A percentile compares a stretch with the other conserved stretches of the same genome.
Conservation (phyloP, 1,140 invertebrate species). For the Manduca sexta region DNA sequence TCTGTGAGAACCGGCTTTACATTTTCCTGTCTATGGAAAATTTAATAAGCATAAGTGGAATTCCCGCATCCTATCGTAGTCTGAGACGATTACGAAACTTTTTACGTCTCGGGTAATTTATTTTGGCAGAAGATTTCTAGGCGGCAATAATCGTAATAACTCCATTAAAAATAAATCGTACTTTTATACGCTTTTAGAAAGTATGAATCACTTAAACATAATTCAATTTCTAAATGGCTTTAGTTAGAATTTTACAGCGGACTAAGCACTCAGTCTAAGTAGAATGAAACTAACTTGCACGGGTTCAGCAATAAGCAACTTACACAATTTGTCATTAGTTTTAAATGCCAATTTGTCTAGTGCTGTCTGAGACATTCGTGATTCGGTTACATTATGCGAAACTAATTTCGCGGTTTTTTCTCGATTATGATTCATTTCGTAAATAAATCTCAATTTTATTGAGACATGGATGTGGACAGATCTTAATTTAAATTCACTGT, state of each 20-base stretch:
- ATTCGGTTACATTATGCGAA: too few species aligned
- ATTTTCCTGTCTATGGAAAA: constrained; percentile 54
- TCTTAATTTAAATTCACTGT: too few species aligned
- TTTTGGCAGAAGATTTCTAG: constrained; percentile 7
- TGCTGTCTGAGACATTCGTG: too few species aligned
- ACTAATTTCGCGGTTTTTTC: too few species aligned
- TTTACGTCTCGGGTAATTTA: constrained; percentile 9
- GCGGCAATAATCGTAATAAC: constrained; percentile 8
- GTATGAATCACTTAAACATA: constrained; percentile 7
- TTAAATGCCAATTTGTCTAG: too few species aligned
- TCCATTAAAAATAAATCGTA: constrained; percentile 18
- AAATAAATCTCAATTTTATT: too few species aligned
- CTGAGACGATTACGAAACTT: constrained; percentile 35
- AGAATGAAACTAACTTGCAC: background rate
- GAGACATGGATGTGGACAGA: too few species aligned
- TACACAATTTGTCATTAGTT: too few species aligned
- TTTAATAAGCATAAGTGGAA: constrained; percentile 61
- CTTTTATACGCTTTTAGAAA: constrained; percentile 10
- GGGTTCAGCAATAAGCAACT: too few species aligned
- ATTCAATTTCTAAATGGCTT: constrained; percentile 5
- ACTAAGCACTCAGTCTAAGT: constrained; percentile 2
- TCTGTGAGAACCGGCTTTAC: constrained; percentile 44
- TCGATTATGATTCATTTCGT: too few species aligned
- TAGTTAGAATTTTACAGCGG: background rate
- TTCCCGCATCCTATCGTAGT: constrained; percentile 34